A percentile compares a stretch with the other conserved stretches of the same genome.
Conservation (phyloP, 2,888 invertebrate genomes). For the Saturnia pavonia region DNA sequence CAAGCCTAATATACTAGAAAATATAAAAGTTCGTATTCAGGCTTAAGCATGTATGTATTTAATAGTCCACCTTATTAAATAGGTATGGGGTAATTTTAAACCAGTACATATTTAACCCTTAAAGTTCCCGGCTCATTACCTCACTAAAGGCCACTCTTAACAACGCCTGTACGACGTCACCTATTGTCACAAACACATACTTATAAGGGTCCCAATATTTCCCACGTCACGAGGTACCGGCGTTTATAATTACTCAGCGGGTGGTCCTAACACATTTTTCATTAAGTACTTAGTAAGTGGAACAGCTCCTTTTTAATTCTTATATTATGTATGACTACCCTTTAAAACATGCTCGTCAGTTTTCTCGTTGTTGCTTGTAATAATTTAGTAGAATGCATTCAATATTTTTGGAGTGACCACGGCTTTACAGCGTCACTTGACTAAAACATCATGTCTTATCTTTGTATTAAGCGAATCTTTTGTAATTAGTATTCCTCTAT, state of each 20-base stretch:
- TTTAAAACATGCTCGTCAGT: background rate
- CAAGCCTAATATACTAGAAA: background rate
- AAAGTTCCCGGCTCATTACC: slow-evolving; percentile 15
- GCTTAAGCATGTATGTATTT: background rate
- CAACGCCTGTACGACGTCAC: slow-evolving; percentile 19
- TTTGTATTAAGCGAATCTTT: too few relatives aligned
- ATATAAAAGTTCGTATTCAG: background rate
- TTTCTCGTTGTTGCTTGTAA: background rate
- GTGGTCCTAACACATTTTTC: slow-evolving; percentile 48
- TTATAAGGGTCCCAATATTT: slow-evolving; percentile 32
- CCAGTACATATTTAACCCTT: slow-evolving; percentile 2
- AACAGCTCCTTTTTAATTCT: slow-evolving; percentile 24
- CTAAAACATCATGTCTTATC: too few relatives aligned
- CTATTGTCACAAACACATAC: slow-evolving; percentile 21
- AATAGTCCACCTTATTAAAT: background rate
- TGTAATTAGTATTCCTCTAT: too few relatives aligned
- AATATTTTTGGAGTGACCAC: background rate
- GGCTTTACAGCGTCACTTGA: too few relatives aligned
- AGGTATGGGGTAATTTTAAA: background rate
- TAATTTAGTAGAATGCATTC: background rate
- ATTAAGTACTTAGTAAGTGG: slow-evolving; percentile 31
- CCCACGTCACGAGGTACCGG: slow-evolving; percentile 41
- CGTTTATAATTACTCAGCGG: slow-evolving; percentile 58
- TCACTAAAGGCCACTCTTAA: slow-evolving; percentile 14
- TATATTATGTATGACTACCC: background rate